Conservation (phyloP, 2,113 vertebrate genomes). For the Globicephala melas region DNA sequence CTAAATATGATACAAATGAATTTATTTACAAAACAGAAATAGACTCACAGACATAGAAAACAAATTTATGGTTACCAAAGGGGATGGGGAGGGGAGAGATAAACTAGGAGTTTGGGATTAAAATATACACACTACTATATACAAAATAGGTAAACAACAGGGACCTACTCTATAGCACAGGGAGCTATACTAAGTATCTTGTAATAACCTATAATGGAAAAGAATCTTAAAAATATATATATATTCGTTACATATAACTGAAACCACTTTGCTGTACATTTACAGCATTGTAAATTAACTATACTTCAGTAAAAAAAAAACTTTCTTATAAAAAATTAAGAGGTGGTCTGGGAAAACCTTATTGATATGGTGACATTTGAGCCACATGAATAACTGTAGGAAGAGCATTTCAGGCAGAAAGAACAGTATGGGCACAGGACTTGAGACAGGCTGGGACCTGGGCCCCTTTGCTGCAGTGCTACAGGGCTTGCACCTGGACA, state of each 20-base stretch:
- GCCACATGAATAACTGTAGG: not conserved
- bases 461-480: too few relatives aligned
- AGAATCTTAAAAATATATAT: not conserved
- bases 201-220: not conserved
- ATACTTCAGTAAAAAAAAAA: not conserved
- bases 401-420: not conserved
- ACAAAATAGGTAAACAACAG: not conserved
- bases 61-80: not conserved
- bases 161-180: not conserved
- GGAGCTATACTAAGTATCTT: not conserved
- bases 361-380: not conserved
- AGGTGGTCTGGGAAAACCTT: not conserved
- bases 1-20: not conserved
- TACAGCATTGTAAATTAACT: not conserved
- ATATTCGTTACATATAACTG: not conserved
- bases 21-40: not conserved
- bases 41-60: not conserved
- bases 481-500: too few relatives aligned
- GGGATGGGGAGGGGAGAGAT: not conserved
- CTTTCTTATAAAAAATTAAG: not conserved
- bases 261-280: not conserved
- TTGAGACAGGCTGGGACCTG: too few relatives aligned
- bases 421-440: not conserved
- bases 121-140: not conserved
- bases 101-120: not conserved